A percentile compares a stretch with the other conserved stretches of the same genome.
phyloP scores from a whole-genome alignment of 1,140 invertebrate species.

The Amyelois transitella region DNA sequence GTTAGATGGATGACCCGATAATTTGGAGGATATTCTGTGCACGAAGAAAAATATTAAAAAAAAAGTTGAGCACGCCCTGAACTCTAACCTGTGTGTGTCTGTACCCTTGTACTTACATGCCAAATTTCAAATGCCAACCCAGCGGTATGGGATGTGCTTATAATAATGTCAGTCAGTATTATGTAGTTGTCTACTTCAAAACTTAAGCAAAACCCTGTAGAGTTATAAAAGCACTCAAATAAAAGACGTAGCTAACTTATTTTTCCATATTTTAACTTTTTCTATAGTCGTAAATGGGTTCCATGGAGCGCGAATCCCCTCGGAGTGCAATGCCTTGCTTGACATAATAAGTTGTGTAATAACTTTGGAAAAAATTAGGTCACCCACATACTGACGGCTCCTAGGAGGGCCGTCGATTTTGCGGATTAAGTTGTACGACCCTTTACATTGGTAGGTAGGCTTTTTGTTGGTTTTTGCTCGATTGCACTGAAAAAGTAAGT shows the following conservation, averaged over 20 bases:
- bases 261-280: background rate
- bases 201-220: background rate
- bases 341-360: slow-evolving; percentile 11
- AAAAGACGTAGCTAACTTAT: background rate
- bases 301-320: background rate
- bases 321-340: slow-evolving; percentile 6
- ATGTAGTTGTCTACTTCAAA: background rate
- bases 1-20: background rate
- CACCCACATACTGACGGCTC: slow-evolving; percentile 7
- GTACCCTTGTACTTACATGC: no score
- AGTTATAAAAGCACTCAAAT: background rate
- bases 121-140: no score
- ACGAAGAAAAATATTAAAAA: background rate
- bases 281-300: background rate
- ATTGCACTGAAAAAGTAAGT: no score
- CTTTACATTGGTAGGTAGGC: background rate
- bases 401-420: slow-evolving; percentile 6
- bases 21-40: background rate
- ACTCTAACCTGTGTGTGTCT: no score
- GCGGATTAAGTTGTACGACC: background rate
- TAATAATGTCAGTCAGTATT: no score
- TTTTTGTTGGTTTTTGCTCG: background rate
- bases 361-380: slow-evolving; percentile 13
- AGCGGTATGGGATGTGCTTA: no score
- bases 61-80: no score